Evolutionary conservation across 2,113 vertebrate species (phyloP).

Genomic region (Perca schrenkii): DNA sequence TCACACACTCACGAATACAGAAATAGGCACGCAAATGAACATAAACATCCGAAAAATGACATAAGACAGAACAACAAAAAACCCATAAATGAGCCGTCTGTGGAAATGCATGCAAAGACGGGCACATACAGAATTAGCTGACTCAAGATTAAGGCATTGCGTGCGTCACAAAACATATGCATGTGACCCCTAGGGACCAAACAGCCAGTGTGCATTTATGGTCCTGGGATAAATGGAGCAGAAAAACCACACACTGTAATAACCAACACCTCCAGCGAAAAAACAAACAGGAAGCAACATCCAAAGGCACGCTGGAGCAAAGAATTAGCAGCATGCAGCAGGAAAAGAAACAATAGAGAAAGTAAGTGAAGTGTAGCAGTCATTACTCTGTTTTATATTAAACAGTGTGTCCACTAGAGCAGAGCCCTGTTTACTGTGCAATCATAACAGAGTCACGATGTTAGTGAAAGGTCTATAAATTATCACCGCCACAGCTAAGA

Average conservation of each 20-base stretch:
- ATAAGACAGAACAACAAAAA: not conserved
- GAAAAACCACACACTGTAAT: slow-evolving; percentile 73
- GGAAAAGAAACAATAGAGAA: slow-evolving; percentile 18
- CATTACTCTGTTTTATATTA: slow-evolving; percentile 54
- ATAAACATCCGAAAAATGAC: slow-evolving; percentile 1
- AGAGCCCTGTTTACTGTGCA: slow-evolving; percentile 62
- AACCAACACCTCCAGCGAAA: slow-evolving; percentile 68
- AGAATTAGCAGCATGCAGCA: slow-evolving; percentile 22
- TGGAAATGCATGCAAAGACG: slow-evolving; percentile 25
- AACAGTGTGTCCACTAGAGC: slow-evolving; percentile 43
- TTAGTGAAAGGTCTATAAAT: slow-evolving; percentile 63
- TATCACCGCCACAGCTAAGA: slow-evolving; percentile 40
- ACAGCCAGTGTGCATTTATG: slow-evolving; percentile 70
- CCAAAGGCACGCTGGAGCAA: slow-evolving; percentile 9
- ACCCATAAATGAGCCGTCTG: slow-evolving; percentile 3
- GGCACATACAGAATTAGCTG: slow-evolving; percentile 62
- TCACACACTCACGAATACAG: slow-evolving; percentile 27
- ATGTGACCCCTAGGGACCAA: slow-evolving; percentile 66
- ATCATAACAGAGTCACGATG: slow-evolving; percentile 64
- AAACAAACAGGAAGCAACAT: slow-evolving; percentile 45
- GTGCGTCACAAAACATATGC: slow-evolving; percentile 70
- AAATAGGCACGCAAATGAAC: slow-evolving; percentile 13
- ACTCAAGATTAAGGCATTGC: slow-evolving; percentile 51
- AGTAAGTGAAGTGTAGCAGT: slow-evolving; percentile 29
- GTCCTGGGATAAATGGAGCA: slow-evolving; percentile 74